These are phyloP conservation scores for Nowickia ferox DNA, from an alignment of 2,888 invertebrate species.

Conservation along the genomic window DNA sequence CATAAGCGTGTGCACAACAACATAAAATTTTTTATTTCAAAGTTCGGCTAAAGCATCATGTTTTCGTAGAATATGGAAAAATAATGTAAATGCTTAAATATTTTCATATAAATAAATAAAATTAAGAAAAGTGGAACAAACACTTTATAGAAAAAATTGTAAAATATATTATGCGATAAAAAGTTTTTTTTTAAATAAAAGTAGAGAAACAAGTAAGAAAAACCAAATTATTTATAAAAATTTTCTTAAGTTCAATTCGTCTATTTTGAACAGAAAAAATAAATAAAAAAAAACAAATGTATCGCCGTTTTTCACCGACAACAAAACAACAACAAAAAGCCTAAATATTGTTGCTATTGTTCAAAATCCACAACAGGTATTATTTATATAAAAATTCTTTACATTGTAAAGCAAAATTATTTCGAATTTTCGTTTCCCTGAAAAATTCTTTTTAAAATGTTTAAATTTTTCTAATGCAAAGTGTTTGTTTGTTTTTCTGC, in stretches of 20 bases:
- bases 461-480: neutral
- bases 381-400: slow-evolving; percentile 1
- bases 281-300: too few relatives aligned
- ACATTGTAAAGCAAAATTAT: neutral
- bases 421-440: slow-evolving; percentile 30
- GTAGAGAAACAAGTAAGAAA: neutral
- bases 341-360: neutral
- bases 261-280: neutral
- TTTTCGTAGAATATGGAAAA: neutral
- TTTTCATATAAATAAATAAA: neutral
- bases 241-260: neutral
- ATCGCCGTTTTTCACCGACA: neutral
- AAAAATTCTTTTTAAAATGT: slow-evolving; percentile 29
- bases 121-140: neutral
- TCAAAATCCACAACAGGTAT: slow-evolving; percentile 31
- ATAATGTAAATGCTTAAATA: neutral
- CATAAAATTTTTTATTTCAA: slow-evolving; percentile 18
- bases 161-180: neutral
- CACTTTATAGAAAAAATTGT: neutral
- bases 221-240: neutral
- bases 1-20: slow-evolving; percentile 43
- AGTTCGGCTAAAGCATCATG: neutral
- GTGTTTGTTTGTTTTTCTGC: neutral
- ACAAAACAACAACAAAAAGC: neutral
- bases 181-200: neutral